Evolutionary conservation across 2,888 invertebrate genomes (phyloP).

Genomic region (Helicoverpa assulta): DNA sequence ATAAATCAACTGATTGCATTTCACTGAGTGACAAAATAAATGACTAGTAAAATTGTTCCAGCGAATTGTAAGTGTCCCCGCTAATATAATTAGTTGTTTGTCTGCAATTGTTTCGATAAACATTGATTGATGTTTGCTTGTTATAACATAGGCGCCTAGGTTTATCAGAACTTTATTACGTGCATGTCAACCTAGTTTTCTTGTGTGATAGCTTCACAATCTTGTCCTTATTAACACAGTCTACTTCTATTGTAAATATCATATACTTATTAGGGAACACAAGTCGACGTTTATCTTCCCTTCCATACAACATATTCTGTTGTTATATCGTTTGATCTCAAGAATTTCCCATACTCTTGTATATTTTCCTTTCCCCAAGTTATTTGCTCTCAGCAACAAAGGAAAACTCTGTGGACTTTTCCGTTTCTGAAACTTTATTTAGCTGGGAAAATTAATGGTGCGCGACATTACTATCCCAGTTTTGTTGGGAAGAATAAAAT

Average conservation of each 20-base stretch:
- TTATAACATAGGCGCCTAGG: conserved; percentile 43
- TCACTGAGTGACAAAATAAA: conserved; percentile 45
- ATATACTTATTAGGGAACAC: conserved; percentile 10
- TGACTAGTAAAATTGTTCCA: conserved; percentile 45
- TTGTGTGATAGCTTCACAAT: conserved; percentile 6
- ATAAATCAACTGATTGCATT: conserved; percentile 49
- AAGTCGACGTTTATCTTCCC: conserved; percentile 34
- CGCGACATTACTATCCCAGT: conserved; percentile 59
- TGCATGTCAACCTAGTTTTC: conserved; percentile 32
- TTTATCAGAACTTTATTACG: conserved; percentile 39
- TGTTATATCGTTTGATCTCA: conserved; percentile 61
- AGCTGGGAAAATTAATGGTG: conserved; percentile 62
- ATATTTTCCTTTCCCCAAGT: conserved; percentile 60
- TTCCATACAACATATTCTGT: conserved; percentile 41
- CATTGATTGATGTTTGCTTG: conserved; percentile 43
- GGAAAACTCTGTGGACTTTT: conserved; percentile 64
- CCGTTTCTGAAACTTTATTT: conserved; percentile 66
- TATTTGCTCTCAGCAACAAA: conserved; percentile 64
- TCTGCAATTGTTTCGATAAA: conserved; percentile 55
- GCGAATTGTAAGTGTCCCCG: conserved; percentile 27
- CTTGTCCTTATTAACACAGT: conserved; percentile 5
- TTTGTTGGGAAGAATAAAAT: conserved; percentile 50
- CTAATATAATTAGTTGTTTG: conserved; percentile 50
- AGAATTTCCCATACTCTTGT: conserved; percentile 45
- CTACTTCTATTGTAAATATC: background rate